Evolutionary conservation across 2,113 vertebrate genomes (phyloP).

Genomic region (Pipa parva): DNA sequence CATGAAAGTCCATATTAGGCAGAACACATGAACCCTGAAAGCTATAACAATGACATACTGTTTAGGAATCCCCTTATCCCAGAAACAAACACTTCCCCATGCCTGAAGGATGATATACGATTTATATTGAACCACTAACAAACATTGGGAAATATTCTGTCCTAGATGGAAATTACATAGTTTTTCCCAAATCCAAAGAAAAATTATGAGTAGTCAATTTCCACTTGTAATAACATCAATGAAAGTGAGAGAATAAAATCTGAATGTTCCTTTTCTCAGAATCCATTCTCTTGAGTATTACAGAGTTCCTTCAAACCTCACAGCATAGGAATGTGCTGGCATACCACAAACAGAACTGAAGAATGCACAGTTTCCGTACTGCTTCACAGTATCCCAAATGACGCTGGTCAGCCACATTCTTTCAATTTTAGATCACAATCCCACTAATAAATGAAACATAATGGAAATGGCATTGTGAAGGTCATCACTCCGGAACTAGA

Average conservation of each 20-base stretch:
- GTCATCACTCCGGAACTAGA: neutral
- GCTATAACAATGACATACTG: too few relatives aligned
- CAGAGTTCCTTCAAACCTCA: slow-evolving; percentile 77
- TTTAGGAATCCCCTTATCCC: too few relatives aligned
- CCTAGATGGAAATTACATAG: neutral
- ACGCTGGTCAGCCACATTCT: slow-evolving; percentile 72
- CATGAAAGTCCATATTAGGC: too few relatives aligned
- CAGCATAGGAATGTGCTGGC: slow-evolving; percentile 85
- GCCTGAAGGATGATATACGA: too few relatives aligned
- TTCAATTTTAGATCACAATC: slow-evolving; percentile 67
- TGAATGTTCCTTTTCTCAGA: neutral
- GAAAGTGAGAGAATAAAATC: slow-evolving; percentile 7
- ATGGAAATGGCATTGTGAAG: slow-evolving; percentile 36
- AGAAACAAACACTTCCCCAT: too few relatives aligned
- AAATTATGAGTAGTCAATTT: slow-evolving; percentile 17
- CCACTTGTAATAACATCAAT: slow-evolving; percentile 10
- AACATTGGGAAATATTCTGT: too few relatives aligned
- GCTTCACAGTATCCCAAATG: slow-evolving; percentile 68
- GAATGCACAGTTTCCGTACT: slow-evolving; percentile 86
- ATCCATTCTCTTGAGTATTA: slow-evolving; percentile 17
- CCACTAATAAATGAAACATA: slow-evolving; percentile 39
- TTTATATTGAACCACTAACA: too few relatives aligned
- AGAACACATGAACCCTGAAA: too few relatives aligned
- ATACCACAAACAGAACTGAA: slow-evolving; percentile 73
- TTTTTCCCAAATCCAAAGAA: slow-evolving; percentile 8